Evolutionary conservation across 2,797 vertebrate genomes (phyloP).

Genomic region (Mus caroli): DNA sequence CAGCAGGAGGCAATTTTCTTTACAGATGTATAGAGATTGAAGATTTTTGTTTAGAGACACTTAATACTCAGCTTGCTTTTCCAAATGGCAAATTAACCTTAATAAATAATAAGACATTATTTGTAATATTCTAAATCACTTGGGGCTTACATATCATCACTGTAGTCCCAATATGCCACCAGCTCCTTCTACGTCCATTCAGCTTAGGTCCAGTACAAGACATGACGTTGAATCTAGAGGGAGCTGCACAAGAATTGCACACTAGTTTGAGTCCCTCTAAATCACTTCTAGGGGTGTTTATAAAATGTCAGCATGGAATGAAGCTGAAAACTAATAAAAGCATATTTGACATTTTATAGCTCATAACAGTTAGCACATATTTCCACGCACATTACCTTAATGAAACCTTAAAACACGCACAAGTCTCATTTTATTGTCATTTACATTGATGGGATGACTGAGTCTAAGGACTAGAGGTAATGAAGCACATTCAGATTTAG

Average conservation of each 20-base stretch:
- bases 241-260: not conserved
- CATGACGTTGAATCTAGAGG: not conserved
- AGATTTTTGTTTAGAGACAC: constrained; percentile 4
- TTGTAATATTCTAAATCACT: not conserved
- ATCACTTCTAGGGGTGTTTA: not conserved
- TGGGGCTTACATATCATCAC: not conserved
- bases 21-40: constrained; percentile 16
- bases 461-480: constrained; percentile 35
- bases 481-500: constrained; percentile 59
- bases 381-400: constrained; percentile 30
- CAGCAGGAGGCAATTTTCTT: not conserved
- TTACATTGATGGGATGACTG: constrained; percentile 21
- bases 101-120: not conserved
- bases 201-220: not conserved
- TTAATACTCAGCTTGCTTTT: not conserved
- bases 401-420: constrained; percentile 30
- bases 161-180: not conserved
- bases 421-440: constrained; percentile 19
- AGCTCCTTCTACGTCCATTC: not conserved
- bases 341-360: constrained; percentile 41
- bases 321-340: constrained; percentile 38
- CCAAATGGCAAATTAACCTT: not conserved
- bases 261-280: not conserved
- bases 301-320: not conserved
- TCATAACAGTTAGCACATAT: constrained; percentile 35